Percentiles rank a stretch among this genome's conserved stretches.
phyloP scores from a whole-genome alignment of 64 coral and sea anemone genomes.

The Porites lutea region DNA sequence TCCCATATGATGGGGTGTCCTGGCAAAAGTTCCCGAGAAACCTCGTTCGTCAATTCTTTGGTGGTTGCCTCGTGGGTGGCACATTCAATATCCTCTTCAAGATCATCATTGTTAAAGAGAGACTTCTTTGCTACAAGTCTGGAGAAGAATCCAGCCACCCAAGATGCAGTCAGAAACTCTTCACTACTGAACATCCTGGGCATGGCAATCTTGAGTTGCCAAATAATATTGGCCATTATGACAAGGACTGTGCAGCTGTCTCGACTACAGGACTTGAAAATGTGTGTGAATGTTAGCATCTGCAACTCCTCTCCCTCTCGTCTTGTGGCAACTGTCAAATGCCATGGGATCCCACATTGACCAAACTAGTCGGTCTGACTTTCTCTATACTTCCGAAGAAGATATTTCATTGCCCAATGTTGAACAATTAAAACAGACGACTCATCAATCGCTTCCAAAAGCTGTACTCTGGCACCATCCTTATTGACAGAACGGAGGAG shows the following conservation, averaged over 20 bases:
- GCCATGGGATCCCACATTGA: not conserved
- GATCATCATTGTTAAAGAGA: conserved; percentile 67
- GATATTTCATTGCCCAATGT: conserved; percentile 35
- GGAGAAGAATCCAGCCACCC: conserved; percentile 78
- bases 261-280: no score
- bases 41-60: conserved; percentile 72
- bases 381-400: conserved; percentile 30
- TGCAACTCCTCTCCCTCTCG: not conserved
- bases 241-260: no score
- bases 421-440: conserved; percentile 10
- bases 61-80: conserved; percentile 70
- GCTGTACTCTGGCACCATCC: conserved; percentile 17
- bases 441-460: conserved; percentile 35
- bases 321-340: conserved; percentile 24
- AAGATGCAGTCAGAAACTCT: conserved; percentile 80
- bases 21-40: conserved; percentile 57
- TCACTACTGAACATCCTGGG: conserved; percentile 64
- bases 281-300: no score
- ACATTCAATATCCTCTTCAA: conserved; percentile 39
- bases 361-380: conserved; percentile 18
- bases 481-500: no score
- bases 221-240: no score
- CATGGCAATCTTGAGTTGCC: no score
- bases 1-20: conserved; percentile 64
- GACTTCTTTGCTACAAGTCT: conserved; percentile 73